A percentile compares a stretch with the other conserved stretches of the same genome.
Evolutionary conservation across 2,797 vertebrate genomes (phyloP).

Genomic region (Lagorchestes hirsutus): DNA sequence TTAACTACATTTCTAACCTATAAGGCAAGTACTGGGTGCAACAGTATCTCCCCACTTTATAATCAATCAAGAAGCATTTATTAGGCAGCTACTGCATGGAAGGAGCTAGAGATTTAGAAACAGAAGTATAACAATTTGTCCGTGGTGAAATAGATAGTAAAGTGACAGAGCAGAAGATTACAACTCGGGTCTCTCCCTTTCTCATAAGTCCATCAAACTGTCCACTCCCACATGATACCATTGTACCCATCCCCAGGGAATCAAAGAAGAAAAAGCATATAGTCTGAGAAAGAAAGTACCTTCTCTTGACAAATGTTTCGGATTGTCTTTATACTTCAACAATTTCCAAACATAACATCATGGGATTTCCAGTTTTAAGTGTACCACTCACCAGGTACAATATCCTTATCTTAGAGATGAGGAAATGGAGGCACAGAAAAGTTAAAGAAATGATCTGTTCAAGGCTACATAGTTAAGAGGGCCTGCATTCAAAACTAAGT

Average conservation of each 20-base stretch:
- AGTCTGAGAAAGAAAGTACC: conserved; percentile 28
- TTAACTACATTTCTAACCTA: neutral
- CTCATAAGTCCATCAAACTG: neutral
- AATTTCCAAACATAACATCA: neutral
- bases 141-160: neutral
- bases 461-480: neutral
- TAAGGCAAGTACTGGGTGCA: neutral
- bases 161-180: neutral
- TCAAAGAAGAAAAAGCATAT: neutral
- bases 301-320: conserved; percentile 37
- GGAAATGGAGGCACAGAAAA: neutral
- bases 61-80: neutral
- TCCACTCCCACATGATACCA: neutral
- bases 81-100: neutral
- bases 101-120: neutral
- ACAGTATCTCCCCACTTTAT: neutral
- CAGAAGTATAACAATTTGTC: neutral
- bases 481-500: neutral
- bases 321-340: neutral
- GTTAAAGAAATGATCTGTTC: neutral
- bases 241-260: conserved; percentile 26
- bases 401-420: neutral
- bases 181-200: neutral
- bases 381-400: neutral
- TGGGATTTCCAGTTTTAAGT: neutral